Conservation (phyloP, 2,797 vertebrate genomes). For the Emys orbicularis region DNA sequence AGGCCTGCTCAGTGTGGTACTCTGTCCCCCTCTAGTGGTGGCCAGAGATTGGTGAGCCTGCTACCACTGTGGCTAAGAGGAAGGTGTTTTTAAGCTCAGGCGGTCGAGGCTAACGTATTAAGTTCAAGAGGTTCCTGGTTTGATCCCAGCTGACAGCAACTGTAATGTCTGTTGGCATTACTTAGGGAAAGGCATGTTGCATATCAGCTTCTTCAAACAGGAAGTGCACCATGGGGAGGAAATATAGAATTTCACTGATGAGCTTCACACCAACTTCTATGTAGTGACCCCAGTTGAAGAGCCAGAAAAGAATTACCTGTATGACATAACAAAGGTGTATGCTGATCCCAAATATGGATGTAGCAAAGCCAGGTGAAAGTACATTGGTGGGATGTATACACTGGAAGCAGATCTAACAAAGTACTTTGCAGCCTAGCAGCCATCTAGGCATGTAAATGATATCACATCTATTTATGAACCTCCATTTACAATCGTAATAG, state of each 20-base stretch:
- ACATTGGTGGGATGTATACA: not conserved
- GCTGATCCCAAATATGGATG: not conserved
- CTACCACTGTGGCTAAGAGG: not conserved
- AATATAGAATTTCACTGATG: not conserved
- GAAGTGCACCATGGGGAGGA: rapidly evolving
- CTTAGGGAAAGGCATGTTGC: not conserved
- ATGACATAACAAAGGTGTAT: not conserved
- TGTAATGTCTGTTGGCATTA: not conserved
- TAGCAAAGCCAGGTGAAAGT: slow-evolving; percentile 33
- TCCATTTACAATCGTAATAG: slow-evolving; percentile 50
- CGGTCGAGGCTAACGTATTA: not conserved
- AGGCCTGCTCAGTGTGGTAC: not conserved
- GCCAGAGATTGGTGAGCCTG: not conserved
- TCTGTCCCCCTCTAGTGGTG: not conserved
- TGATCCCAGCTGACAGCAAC: not conserved
- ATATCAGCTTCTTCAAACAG: not conserved
- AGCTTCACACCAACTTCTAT: not conserved
- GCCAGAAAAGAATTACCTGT: rapidly evolving
- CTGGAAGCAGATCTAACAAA: slow-evolving; percentile 23
- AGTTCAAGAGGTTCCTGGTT: not conserved
- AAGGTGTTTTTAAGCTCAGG: not conserved
- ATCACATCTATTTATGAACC: slow-evolving; percentile 54
- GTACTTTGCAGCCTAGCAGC: not conserved
- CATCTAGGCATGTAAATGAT: slow-evolving; percentile 11
- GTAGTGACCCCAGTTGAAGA: not conserved